These are phyloP conservation scores for Dicroscelio sp. DNA, from an alignment of 2,888 invertebrate species.

Conservation along the genomic window DNA sequence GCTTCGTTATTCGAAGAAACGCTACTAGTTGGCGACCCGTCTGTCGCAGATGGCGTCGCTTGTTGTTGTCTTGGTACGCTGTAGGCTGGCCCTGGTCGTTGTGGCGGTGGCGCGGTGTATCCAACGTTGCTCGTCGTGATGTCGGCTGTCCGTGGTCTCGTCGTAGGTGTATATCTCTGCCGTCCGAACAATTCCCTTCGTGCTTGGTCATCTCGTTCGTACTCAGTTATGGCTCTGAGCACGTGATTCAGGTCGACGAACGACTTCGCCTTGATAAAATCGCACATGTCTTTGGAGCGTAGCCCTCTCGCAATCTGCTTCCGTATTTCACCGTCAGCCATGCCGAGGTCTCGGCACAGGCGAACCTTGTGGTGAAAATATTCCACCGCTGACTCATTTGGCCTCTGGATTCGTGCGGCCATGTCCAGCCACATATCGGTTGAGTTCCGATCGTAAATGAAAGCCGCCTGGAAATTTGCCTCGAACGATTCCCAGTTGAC, in stretches of 20 bases:
- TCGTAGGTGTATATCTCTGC: too few species aligned
- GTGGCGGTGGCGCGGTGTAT: too few species aligned
- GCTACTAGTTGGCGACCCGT: too few species aligned
- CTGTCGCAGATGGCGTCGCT: too few species aligned
- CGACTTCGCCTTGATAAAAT: slow-evolving; percentile 11
- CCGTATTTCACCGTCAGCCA: slow-evolving; percentile 33
- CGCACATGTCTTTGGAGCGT: slow-evolving; percentile 29
- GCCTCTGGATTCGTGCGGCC: neutral
- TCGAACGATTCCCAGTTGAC: slow-evolving; percentile 25
- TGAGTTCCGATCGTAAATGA: neutral
- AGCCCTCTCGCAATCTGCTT: slow-evolving; percentile 15
- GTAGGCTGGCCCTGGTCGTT: too few species aligned
- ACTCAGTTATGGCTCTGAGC: neutral
- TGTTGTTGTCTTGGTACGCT: neutral
- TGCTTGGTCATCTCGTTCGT: slow-evolving; percentile 11
- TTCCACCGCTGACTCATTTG: neutral
- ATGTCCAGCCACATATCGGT: slow-evolving; percentile 31
- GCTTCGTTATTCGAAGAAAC: too few species aligned
- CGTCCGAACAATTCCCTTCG: neutral
- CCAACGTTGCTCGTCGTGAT: too few species aligned
- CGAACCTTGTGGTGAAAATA: slow-evolving; percentile 56
- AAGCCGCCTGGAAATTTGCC: neutral
- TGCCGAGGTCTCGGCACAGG: slow-evolving; percentile 8
- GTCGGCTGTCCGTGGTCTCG: too few species aligned
- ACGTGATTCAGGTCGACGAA: slow-evolving; percentile 30